A percentile compares a stretch with the other conserved stretches of the same genome.
Conservation (phyloP, 1,140 invertebrate species). For the Cyrtorhinus lividipennis region DNA sequence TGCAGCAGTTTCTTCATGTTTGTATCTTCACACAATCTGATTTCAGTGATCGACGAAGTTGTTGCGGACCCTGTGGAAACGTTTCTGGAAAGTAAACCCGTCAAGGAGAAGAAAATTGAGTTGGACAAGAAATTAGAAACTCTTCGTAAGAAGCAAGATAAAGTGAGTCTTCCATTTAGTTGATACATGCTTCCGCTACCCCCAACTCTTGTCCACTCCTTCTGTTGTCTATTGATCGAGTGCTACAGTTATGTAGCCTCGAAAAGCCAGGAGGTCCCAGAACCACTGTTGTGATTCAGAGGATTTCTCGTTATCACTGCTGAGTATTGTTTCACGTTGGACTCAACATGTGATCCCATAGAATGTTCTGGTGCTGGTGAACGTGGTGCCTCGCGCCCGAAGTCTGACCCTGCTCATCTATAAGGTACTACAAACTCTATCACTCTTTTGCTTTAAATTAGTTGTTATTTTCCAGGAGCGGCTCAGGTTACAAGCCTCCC, state of each 20-base stretch:
- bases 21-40: background rate
- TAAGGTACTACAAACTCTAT: background rate
- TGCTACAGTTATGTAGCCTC: background rate
- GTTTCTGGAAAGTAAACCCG: constrained; percentile 62
- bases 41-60: constrained; percentile 38
- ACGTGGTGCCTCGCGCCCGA: too few relatives aligned
- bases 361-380: too few relatives aligned
- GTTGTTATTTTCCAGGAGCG: constrained; percentile 36
- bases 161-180: too few relatives aligned
- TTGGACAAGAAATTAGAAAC: constrained; percentile 75
- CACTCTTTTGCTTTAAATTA: background rate
- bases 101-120: constrained; percentile 66
- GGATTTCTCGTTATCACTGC: too few relatives aligned
- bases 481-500: constrained; percentile 37
- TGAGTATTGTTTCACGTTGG: too few relatives aligned
- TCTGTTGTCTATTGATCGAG: background rate
- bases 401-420: too few relatives aligned
- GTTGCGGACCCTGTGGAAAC: constrained; percentile 63
- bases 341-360: too few relatives aligned
- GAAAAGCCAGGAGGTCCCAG: background rate
- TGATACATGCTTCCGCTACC: constrained; percentile 14
- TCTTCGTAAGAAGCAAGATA: constrained; percentile 72
- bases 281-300: too few relatives aligned
- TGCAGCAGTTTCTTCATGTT: background rate
- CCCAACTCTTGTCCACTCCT: too few relatives aligned